phyloP scores from a whole-genome alignment of 2,797 vertebrate species.

The Spinus pinus region DNA sequence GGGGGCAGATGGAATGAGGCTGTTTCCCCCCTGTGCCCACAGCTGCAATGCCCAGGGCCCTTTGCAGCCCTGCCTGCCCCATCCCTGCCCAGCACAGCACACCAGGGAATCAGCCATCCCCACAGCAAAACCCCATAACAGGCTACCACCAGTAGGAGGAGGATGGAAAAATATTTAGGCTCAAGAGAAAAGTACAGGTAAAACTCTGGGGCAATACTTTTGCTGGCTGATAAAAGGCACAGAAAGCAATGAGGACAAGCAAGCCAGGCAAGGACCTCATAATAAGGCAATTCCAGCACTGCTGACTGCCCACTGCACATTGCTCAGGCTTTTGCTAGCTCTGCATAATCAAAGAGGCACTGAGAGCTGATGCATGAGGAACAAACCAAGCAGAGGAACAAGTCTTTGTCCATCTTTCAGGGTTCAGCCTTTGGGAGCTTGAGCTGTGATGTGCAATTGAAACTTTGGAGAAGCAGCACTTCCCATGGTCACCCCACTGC shows the following conservation, averaged over 20 bases:
- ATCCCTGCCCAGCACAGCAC: background rate
- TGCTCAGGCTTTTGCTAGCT: background rate
- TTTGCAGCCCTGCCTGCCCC: background rate
- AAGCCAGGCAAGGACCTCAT: background rate
- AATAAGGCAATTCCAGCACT: background rate
- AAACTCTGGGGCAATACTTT: background rate
- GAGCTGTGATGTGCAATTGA: accelerated
- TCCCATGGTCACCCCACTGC: accelerated
- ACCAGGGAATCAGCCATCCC: background rate
- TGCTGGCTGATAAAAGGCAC: background rate
- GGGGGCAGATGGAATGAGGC: background rate
- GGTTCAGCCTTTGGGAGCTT: background rate
- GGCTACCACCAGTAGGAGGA: background rate
- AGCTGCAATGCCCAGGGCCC: background rate
- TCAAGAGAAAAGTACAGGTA: background rate
- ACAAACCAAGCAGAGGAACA: background rate
- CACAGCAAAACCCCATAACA: background rate
- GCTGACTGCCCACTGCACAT: background rate
- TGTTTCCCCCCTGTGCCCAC: background rate
- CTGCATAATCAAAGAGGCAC: constrained; percentile 28
- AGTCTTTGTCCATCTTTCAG: background rate
- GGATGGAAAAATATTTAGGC: background rate
- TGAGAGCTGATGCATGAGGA: background rate
- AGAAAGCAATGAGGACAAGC: background rate
- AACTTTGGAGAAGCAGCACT: background rate